Evolutionary conservation across 2,113 vertebrate species (phyloP).

Genomic region (Drymodes brunneopygia): DNA sequence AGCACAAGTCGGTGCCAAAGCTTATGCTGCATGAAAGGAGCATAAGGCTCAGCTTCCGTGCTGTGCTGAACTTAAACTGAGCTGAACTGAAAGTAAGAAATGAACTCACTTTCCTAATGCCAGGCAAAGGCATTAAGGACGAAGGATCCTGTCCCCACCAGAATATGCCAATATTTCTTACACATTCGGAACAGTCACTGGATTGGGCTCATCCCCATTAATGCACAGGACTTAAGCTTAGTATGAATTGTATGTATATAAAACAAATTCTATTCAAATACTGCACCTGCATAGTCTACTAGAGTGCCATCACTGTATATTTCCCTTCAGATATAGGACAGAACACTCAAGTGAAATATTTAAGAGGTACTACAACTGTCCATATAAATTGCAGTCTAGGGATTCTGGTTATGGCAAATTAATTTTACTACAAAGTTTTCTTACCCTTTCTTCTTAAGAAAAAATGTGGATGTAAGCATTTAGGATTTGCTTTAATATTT

Average conservation of each 20-base stretch:
- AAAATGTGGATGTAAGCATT: neutral
- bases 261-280: neutral
- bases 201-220: neutral
- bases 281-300: neutral
- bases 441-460: neutral
- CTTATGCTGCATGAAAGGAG: neutral
- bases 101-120: neutral
- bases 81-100: neutral
- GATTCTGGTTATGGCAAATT: neutral
- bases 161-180: fast-evolving
- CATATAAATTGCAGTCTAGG: too few relatives aligned
- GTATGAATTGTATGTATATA: neutral
- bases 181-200: fast-evolving
- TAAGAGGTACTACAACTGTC: neutral
- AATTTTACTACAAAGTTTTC: neutral
- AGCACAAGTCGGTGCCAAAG: neutral
- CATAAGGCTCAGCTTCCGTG: neutral
- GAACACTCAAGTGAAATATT: neutral
- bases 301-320: neutral
- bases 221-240: neutral
- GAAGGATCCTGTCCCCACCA: neutral
- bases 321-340: neutral
- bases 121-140: neutral
- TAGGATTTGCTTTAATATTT: neutral
- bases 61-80: neutral